Base-by-base conservation (phyloP, 2,888 invertebrate genomes). In the Eupeodes luniger region DNA sequence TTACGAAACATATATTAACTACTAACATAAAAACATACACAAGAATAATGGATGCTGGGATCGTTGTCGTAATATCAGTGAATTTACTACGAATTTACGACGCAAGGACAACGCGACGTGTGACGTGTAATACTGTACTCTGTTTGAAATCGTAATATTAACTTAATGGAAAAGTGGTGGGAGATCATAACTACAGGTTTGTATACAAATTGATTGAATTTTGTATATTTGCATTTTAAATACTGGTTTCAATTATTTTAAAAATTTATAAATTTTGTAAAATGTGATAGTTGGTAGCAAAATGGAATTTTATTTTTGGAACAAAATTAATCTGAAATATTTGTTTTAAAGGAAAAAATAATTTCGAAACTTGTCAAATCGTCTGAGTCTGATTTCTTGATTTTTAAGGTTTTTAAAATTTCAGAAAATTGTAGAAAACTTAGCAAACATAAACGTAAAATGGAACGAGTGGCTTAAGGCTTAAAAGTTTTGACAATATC, bases 51-150 rank as follows among this genome's bases (percentile, higher is more conserved):
- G 86, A 74, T 19, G 75, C 70, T 84, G 72, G 69, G 47, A 40
- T 40, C 40, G 9, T 1, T 27, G 27, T 57, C 16, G 27, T 34
- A 6, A 16, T 1, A 11, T 19, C 19, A 27, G 62, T 27, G 27
- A 7, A n/a, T 36, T 36, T 55, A 69, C 40, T n/a, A 34, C 44
- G 19, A 12, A 14, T 16, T 3, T 12, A 34, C 10, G 34, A 51
- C 14, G n/a, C 40, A 40, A 0, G 5, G 34, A 3, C n/a, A n/a
- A 4, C 67, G 3, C 49, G 36, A 70, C 83, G 2, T 27, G 2
- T 27, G 87, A 70, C 85, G 80, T 27, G 2, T 57, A 19, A 75
- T 85, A 75, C 85, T 88, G 88, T 88, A 88, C 85, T 88, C 88
- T 85, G 88, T 85, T 77, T 81, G 88, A 84, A 88, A 81, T 78